Evolutionary conservation across 2,113 vertebrate genomes (phyloP).

Genomic region (Puntigrus tetrazona): DNA sequence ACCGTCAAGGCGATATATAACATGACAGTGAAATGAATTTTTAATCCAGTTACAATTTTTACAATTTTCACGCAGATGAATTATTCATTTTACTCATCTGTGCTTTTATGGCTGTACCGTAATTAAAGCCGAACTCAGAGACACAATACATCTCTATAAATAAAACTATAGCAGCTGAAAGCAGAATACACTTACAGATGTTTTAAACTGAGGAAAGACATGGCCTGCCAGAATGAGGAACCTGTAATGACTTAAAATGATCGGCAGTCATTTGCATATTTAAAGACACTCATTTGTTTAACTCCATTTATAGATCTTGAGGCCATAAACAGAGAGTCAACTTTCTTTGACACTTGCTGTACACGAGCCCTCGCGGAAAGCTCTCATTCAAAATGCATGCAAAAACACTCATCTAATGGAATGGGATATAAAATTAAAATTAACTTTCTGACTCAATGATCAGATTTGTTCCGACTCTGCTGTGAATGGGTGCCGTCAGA

Average conservation of each 20-base stretch:
- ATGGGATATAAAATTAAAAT: neutral
- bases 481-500: neutral
- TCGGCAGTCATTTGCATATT: neutral
- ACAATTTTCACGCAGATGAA: neutral
- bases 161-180: neutral
- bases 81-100: constrained; percentile 9
- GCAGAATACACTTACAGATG: neutral
- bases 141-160: neutral
- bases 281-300: neutral
- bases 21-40: constrained; percentile 3
- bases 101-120: neutral
- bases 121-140: constrained; percentile 9
- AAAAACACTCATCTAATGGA: neutral
- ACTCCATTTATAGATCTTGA: neutral
- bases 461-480: neutral
- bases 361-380: neutral
- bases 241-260: neutral
- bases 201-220: neutral
- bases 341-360: neutral
- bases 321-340: neutral
- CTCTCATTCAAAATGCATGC: neutral
- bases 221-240: neutral
- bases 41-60: neutral
- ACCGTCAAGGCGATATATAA: neutral
- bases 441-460: neutral